Percentiles rank a stretch among this genome's conserved stretches.
phyloP scores from a whole-genome alignment of 2,113 vertebrate species.

The Protobothrops flavoviridis region DNA sequence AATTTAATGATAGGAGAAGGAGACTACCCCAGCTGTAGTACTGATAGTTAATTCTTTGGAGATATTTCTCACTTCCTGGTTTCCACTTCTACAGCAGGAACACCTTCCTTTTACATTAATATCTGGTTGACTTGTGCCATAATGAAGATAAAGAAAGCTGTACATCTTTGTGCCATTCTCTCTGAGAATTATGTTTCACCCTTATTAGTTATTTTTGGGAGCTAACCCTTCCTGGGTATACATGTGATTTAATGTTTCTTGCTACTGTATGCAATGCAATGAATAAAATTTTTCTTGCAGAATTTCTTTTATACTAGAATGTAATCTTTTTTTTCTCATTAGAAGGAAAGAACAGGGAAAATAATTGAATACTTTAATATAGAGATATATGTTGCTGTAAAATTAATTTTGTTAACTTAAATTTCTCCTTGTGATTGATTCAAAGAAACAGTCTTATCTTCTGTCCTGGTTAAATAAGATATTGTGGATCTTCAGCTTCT shows the following conservation, averaged over 20 bases:
- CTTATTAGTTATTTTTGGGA: conserved; percentile 42
- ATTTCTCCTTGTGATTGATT: conserved; percentile 12
- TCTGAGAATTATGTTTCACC: conserved; percentile 20
- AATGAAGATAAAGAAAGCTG: conserved; percentile 63
- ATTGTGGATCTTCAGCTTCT: background rate
- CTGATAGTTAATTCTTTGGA: background rate
- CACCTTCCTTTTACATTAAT: conserved; percentile 33
- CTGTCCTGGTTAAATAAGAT: rapidly evolving
- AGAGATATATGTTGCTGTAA: conserved; percentile 1
- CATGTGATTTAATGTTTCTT: conserved; percentile 48
- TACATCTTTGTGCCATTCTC: conserved; percentile 45
- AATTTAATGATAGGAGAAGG: background rate
- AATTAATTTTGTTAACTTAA: conserved; percentile 6
- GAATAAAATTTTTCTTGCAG: conserved; percentile 46
- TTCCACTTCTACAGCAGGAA: conserved; percentile 50
- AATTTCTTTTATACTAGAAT: background rate
- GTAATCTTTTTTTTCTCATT: conserved; percentile 32
- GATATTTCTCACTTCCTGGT: conserved; percentile 33
- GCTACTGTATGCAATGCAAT: conserved; percentile 32
- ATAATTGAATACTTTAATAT: conserved; percentile 17
- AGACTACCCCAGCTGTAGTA: conserved; percentile 16
- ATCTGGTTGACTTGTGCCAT: conserved; percentile 28
- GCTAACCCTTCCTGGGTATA: conserved; percentile 22
- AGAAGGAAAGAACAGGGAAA: background rate
- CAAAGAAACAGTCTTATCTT: conserved; percentile 2